Percentiles rank a stretch among this genome's conserved stretches.
Evolutionary conservation across 2,888 invertebrate species (phyloP).

Genomic region (Drosophila fulvimacula): DNA sequence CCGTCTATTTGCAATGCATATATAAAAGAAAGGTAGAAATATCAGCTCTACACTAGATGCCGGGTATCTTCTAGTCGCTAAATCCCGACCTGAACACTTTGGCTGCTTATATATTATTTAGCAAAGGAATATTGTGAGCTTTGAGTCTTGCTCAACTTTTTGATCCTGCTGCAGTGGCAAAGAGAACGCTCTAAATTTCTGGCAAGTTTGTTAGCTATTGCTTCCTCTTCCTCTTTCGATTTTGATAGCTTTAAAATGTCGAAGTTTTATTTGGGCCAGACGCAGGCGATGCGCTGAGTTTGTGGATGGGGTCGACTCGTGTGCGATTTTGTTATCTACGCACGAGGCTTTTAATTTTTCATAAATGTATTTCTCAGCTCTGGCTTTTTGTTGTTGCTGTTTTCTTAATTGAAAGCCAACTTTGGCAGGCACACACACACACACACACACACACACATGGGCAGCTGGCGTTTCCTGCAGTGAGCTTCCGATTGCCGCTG

Average conservation of each 20-base stretch:
- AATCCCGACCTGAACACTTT: background rate
- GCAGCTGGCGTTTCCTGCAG: constrained; percentile 74
- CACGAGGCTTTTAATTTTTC: constrained; percentile 47
- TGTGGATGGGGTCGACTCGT: constrained; percentile 1
- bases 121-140: background rate
- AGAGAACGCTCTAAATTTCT: background rate
- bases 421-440: constrained; percentile 41
- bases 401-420: constrained; percentile 77
- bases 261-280: constrained; percentile 11
- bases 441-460: constrained; percentile 46
- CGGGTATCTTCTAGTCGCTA: background rate
- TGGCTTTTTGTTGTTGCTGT: constrained; percentile 51
- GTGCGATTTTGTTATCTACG: constrained; percentile 37
- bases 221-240: constrained; percentile 1
- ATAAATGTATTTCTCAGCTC: constrained; percentile 50
- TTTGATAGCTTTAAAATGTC: constrained; percentile 21
- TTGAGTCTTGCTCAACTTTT: background rate
- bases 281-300: background rate
- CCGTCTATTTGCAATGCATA: too few relatives aligned
- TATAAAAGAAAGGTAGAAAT: too few relatives aligned
- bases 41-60: too few relatives aligned
- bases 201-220: background rate
- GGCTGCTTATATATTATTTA: background rate
- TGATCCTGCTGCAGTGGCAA: background rate
- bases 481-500: constrained; percentile 75